Base-by-base conservation (phyloP, 2,113 vertebrate genomes). In the Clupea harengus region DNA sequence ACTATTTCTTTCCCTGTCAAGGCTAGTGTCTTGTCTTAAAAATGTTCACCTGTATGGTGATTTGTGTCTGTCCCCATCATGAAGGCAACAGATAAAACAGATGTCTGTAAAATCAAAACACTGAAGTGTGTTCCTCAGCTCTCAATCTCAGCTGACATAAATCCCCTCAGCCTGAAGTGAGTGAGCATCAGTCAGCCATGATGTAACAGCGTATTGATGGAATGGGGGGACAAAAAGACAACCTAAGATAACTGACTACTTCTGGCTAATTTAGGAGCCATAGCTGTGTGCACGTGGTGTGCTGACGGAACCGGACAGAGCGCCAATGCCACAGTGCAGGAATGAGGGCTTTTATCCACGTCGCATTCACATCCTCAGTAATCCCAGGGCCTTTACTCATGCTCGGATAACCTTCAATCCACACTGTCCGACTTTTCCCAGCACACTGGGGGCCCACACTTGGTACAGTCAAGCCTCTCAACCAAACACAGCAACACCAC, bases 341-440 rank as follows among this genome's bases (percentile, higher is more conserved):
- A 11, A 39, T 28, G 11, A 18, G 50, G 57, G 87, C 75, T 72
- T 86, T 82, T 47, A 84, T 60, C 80, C 83, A 60, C 81, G 78
- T 64, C 81, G 80, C 84, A 82, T 84, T 88, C 80, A 85, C 83
- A 86, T 84, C 50, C 81, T 78, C 83, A 44, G 52, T 52, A 85
- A 90, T 89, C 81, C 86, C 81, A 82, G 72, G 44, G 50, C 83
- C 7, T 85, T 86, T 82, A 82, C 45, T 84, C 83, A 89, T 83
- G 87, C 87, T 84, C 85, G 86, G 64, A 85, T 86, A 87, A 90
- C 82, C 87, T 85, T 82, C 88, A 86, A 84, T 86, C 78, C 89
- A 52, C 81, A 85, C 46, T 83, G 85, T 46, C 86, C 72, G 4
- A 78, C 72, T 85, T 81, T 86, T 89, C 84, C 75, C 45, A 85